A percentile compares a stretch with the other conserved stretches of the same genome.
These are phyloP conservation scores for Phasia obesa DNA, from an alignment of 2,888 invertebrate species.

Conservation along the genomic window DNA sequence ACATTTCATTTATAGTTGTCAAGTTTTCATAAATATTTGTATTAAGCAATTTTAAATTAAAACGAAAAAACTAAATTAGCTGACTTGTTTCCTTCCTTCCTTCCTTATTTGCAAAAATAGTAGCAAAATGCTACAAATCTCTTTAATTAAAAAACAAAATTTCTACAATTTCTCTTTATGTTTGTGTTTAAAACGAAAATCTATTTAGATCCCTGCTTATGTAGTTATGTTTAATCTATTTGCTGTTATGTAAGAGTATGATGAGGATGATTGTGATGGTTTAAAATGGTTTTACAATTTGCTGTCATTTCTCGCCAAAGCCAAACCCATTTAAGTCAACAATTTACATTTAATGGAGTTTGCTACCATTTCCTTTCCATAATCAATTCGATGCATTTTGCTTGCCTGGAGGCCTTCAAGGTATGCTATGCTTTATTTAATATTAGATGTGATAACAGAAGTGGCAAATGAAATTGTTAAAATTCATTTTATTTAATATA, in stretches of 20 bases:
- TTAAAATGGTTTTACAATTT: constrained; percentile 44
- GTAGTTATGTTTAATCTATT: background rate
- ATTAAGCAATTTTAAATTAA: background rate
- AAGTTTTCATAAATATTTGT: constrained; percentile 6
- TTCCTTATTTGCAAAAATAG: constrained; percentile 35
- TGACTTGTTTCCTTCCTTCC: constrained; percentile 50
- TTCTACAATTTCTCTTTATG: constrained; percentile 28
- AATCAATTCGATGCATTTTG: constrained; percentile 61
- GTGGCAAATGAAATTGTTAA: background rate
- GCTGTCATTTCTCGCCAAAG: constrained; percentile 11
- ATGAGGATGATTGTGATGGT: constrained; percentile 12
- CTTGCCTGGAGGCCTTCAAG: constrained; percentile 53
- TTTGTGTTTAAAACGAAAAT: constrained; percentile 20
- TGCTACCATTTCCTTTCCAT: constrained; percentile 58
- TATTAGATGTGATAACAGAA: background rate
- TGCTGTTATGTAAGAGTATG: background rate
- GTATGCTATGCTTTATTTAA: constrained; percentile 40
- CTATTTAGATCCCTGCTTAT: constrained; percentile 6
- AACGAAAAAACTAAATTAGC: constrained; percentile 14
- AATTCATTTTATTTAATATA: too few relatives aligned
- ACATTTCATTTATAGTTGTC: constrained; percentile 23
- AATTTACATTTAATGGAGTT: constrained; percentile 56
- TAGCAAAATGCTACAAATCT: constrained; percentile 5
- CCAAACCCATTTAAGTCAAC: constrained; percentile 26
- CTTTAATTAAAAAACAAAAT: constrained; percentile 57